Evolutionary conservation across 2,888 invertebrate genomes (phyloP).

Genomic region (Amphipyra berbera): DNA sequence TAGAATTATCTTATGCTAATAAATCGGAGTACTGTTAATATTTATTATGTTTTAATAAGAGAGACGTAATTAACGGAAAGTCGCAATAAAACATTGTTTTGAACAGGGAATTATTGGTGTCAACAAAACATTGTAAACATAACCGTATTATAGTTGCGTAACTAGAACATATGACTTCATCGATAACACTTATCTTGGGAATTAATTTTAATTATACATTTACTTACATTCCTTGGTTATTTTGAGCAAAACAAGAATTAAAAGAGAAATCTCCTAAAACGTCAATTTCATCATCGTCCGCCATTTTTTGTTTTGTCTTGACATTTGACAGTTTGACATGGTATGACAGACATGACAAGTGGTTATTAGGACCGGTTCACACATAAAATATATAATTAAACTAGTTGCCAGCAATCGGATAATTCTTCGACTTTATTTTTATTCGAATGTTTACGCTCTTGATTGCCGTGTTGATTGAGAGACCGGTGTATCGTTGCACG

Average conservation of each 20-base stretch:
- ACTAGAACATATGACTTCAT: slow-evolving; percentile 2
- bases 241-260: slow-evolving; percentile 91
- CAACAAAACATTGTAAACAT: slow-evolving; percentile 64
- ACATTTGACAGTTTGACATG: neutral
- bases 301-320: slow-evolving; percentile 82
- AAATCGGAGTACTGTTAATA: too few species aligned
- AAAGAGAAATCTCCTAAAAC: slow-evolving; percentile 93
- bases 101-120: slow-evolving; percentile 48
- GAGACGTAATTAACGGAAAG: neutral
- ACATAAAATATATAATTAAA: too few species aligned
- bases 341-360: too few species aligned
- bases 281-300: slow-evolving; percentile 93
- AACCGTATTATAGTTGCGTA: slow-evolving; percentile 45
- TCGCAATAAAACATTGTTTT: slow-evolving; percentile 37
- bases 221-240: slow-evolving; percentile 90
- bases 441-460: too few species aligned
- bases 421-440: too few species aligned
- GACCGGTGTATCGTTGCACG: too few species aligned
- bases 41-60: too few species aligned
- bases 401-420: too few species aligned
- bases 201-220: slow-evolving; percentile 8
- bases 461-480: too few species aligned
- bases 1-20: too few species aligned
- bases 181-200: slow-evolving; percentile 11
- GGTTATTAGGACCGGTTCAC: too few species aligned